A percentile compares a stretch with the other conserved stretches of the same genome.
Conservation (phyloP, 2,797 vertebrate species). For the Sylvia borin region DNA sequence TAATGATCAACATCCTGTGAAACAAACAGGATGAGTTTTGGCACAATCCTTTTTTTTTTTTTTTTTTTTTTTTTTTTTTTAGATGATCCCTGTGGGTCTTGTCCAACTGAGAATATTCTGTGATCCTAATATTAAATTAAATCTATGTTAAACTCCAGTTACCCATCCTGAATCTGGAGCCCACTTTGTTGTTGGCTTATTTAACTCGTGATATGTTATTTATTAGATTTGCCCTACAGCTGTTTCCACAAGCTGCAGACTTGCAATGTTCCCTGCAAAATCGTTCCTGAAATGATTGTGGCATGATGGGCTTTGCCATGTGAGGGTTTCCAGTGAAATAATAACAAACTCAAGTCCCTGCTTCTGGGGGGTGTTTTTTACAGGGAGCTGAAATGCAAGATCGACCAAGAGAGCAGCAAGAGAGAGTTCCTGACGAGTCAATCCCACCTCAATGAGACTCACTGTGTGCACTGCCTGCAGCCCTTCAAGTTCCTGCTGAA, state of each 20-base stretch:
- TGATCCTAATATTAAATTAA: not conserved
- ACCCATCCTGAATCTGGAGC: not conserved
- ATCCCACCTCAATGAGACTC: slow-evolving; percentile 79
- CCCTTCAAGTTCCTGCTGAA: slow-evolving; percentile 89
- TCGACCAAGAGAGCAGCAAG: slow-evolving; percentile 87
- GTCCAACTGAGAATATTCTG: not conserved
- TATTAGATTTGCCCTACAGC: slow-evolving; percentile 16
- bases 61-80: not conserved
- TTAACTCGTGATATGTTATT: not conserved
- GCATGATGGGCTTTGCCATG: not conserved
- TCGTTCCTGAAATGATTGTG: not conserved
- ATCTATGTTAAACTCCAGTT: not conserved
- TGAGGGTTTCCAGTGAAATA: not conserved
- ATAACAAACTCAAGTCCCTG: not conserved
- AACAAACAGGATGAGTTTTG: not conserved
- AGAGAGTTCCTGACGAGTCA: slow-evolving; percentile 81
- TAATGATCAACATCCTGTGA: not conserved
- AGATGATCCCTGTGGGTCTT: not conserved
- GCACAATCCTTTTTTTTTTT: not conserved
- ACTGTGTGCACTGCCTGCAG: slow-evolving; percentile 91
- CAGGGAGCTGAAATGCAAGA: slow-evolving; percentile 85
- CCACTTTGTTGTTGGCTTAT: not conserved
- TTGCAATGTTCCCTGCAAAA: not conserved
- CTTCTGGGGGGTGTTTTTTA: not conserved
- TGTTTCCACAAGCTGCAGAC: not conserved